A percentile compares a stretch with the other conserved stretches of the same genome.
phyloP scores from a whole-genome alignment of 2,113 vertebrate genomes.

The Diadophis punctatus region DNA sequence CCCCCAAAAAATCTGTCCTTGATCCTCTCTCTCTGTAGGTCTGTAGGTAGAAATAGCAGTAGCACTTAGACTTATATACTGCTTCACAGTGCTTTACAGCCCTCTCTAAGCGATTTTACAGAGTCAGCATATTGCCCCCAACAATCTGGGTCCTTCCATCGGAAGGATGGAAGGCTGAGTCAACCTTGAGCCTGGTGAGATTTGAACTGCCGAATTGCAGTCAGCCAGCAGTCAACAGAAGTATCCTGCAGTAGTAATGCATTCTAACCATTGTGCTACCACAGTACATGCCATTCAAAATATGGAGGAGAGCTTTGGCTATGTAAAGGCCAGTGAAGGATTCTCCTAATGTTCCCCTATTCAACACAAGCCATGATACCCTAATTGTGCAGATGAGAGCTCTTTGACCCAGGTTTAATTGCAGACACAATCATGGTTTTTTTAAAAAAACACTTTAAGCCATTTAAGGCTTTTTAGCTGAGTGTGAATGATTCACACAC shows the following conservation, averaged over 20 bases:
- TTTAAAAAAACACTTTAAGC: conserved; percentile 13
- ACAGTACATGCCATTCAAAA: not conserved
- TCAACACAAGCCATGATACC: not conserved
- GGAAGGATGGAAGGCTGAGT: too few species aligned
- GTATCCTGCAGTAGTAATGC: too few species aligned
- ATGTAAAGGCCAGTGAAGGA: not conserved
- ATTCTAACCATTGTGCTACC: too few species aligned
- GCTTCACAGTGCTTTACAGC: too few species aligned
- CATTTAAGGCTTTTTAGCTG: conserved; percentile 5
- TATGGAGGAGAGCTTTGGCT: not conserved
- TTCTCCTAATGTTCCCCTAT: not conserved
- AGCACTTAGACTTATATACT: too few species aligned
- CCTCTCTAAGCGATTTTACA: too few species aligned
- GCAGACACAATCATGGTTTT: not conserved
- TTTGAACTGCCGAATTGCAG: too few species aligned
- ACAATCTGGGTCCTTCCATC: too few species aligned
- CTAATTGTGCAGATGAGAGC: not conserved
- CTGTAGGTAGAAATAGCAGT: too few species aligned
- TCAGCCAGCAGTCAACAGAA: too few species aligned
- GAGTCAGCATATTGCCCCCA: too few species aligned
- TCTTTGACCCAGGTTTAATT: conserved; percentile 8
- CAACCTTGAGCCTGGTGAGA: too few species aligned
- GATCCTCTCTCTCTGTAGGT: not conserved
- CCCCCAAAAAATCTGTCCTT: not conserved
- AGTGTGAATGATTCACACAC: not conserved